Conservation (phyloP, 2,797 vertebrate species). For the Ataeniobius toweri region DNA sequence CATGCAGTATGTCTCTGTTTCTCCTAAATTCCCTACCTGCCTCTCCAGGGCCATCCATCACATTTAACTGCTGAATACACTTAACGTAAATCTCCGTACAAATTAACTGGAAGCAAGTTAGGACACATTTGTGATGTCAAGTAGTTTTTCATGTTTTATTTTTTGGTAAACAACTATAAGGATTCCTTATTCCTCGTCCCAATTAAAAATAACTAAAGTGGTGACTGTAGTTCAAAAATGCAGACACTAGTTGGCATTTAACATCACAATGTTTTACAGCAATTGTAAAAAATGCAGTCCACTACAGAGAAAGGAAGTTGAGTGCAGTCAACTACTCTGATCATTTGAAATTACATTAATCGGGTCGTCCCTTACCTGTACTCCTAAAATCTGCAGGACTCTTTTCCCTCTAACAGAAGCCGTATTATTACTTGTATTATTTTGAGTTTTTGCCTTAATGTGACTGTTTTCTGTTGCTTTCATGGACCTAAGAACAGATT, state of each 20-base stretch:
- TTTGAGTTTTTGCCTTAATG: slow-evolving; percentile 2
- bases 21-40: slow-evolving; percentile 60
- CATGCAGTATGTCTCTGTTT: slow-evolving; percentile 64
- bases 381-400: not conserved
- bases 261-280: not conserved
- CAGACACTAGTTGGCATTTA: not conserved
- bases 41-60: slow-evolving; percentile 63
- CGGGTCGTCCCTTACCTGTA: not conserved
- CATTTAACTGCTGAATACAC: slow-evolving; percentile 61
- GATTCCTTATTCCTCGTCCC: not conserved
- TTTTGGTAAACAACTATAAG: not conserved
- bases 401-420: not conserved
- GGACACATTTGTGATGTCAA: slow-evolving; percentile 57
- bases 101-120: slow-evolving; percentile 46
- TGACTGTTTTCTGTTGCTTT: slow-evolving; percentile 51
- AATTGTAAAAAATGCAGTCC: too few species aligned
- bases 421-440: not conserved
- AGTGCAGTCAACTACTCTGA: too few species aligned
- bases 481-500: slow-evolving; percentile 49
- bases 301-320: too few species aligned
- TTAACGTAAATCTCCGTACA: slow-evolving; percentile 55
- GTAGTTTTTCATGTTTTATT: slow-evolving; percentile 8
- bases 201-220: not conserved
- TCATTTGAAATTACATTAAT: not conserved
- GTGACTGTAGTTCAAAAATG: not conserved